Evolutionary conservation across 2,113 vertebrate genomes (phyloP).

Genomic region (Cinclus mexicanus): DNA sequence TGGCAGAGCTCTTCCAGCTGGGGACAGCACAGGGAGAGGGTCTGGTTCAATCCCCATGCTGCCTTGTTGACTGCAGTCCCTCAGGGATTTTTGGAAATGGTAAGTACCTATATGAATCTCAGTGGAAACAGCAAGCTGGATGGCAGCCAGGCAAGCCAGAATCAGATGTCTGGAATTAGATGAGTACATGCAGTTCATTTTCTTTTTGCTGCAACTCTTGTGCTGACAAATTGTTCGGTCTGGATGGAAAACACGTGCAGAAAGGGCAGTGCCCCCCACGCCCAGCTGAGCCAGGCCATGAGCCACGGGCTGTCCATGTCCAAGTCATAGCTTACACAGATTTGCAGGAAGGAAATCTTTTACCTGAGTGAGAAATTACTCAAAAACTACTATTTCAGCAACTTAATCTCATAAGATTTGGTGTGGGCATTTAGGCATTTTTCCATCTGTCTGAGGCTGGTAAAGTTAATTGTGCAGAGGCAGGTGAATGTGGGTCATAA

Average conservation of each 20-base stretch:
- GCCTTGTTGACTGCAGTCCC: not conserved
- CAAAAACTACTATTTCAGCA: not conserved
- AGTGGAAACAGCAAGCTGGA: not conserved
- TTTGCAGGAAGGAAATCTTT: not conserved
- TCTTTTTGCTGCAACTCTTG: not conserved
- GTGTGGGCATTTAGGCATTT: not conserved
- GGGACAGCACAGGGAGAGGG: not conserved
- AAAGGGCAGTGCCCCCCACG: not conserved
- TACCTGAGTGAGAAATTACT: not conserved
- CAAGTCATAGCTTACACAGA: not conserved
- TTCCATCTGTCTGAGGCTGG: not conserved
- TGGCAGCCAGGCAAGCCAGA: not conserved
- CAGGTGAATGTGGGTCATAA: not conserved
- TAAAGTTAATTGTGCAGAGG: not conserved
- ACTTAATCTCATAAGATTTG: not conserved
- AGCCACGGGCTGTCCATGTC: not conserved
- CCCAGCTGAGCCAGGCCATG: not conserved
- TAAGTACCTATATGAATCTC: not conserved
- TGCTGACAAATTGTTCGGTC: not conserved
- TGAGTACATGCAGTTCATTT: not conserved
- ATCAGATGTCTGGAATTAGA: not conserved
- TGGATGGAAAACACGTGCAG: not conserved
- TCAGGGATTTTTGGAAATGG: not conserved
- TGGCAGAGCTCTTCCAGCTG: not conserved
- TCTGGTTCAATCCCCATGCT: fast-evolving